These are phyloP conservation scores for Archocentrus centrarchus DNA, from an alignment of 2,113 vertebrate genomes.

Conservation along the genomic window DNA sequence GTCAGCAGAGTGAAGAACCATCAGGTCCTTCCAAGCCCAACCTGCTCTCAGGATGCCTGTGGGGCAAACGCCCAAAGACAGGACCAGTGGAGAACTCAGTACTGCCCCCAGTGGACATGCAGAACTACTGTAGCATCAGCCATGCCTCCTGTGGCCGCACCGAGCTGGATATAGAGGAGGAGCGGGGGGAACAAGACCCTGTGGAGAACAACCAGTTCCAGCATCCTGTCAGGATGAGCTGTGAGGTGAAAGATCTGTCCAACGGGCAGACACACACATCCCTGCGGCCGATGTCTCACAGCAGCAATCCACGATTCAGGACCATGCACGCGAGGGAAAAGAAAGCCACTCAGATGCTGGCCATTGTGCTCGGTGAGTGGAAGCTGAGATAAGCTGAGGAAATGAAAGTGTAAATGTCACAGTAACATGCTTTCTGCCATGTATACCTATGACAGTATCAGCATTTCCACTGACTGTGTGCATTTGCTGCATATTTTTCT, in stretches of 20 bases:
- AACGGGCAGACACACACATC: slow-evolving; percentile 85
- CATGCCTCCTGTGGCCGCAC: slow-evolving; percentile 84
- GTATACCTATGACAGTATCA: neutral
- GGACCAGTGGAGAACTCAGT: slow-evolving; percentile 77
- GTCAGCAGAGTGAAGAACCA: slow-evolving; percentile 74
- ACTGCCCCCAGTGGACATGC: slow-evolving; percentile 79
- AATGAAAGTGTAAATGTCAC: slow-evolving; percentile 41
- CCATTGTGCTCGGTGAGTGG: slow-evolving; percentile 92
- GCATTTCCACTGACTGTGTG: neutral
- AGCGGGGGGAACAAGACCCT: slow-evolving; percentile 31
- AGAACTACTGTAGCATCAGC: slow-evolving; percentile 90
- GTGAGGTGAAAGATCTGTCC: slow-evolving; percentile 87
- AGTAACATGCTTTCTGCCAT: neutral
- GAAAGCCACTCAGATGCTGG: slow-evolving; percentile 96
- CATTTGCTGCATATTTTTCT: slow-evolving; percentile 28
- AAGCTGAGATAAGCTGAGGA: neutral
- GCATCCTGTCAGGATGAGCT: slow-evolving; percentile 68
- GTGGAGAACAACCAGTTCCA: slow-evolving; percentile 45
- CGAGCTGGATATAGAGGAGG: slow-evolving; percentile 70
- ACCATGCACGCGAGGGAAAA: slow-evolving; percentile 89
- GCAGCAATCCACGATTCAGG: slow-evolving; percentile 77
- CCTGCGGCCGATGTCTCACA: slow-evolving; percentile 73
- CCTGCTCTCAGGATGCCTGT: slow-evolving; percentile 74
- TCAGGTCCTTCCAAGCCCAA: slow-evolving; percentile 54
- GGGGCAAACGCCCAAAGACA: slow-evolving; percentile 76